These are phyloP conservation scores for Danio kyathit DNA, from an alignment of 2,797 vertebrate species.

Conservation along the genomic window DNA sequence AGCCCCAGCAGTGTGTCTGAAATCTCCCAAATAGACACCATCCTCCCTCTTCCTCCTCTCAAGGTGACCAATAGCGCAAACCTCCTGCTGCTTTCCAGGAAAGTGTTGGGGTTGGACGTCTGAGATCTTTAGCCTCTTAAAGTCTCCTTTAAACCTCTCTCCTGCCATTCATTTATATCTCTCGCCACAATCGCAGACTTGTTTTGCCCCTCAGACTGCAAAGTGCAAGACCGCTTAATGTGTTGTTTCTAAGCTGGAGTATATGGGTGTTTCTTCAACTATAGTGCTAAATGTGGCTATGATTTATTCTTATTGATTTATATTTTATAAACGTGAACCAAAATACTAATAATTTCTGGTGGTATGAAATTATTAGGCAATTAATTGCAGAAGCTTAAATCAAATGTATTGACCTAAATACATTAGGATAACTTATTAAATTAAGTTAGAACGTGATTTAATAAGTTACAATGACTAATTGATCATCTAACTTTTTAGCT, in stretches of 20 bases:
- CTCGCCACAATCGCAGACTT: background rate
- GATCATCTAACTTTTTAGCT: too few species aligned
- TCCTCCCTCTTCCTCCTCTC: constrained; percentile 14
- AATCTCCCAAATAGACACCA: constrained; percentile 14
- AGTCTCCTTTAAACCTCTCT: constrained; percentile 3
- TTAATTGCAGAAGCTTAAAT: too few species aligned
- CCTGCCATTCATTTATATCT: constrained; percentile 3
- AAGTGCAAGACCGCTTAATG: background rate
- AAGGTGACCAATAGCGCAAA: constrained; percentile 6
- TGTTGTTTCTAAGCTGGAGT: constrained; percentile 4
- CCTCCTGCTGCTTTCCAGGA: constrained; percentile 14
- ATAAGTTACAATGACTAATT: too few species aligned
- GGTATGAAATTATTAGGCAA: too few species aligned
- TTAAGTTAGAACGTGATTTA: too few species aligned
- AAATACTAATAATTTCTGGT: too few species aligned
- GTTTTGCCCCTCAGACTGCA: background rate
- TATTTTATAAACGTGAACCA: too few species aligned
- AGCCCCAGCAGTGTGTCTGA: constrained; percentile 28
- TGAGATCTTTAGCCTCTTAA: constrained; percentile 11
- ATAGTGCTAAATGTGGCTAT: background rate
- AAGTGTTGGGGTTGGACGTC: constrained; percentile 12
- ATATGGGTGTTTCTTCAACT: background rate
- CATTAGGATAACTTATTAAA: too few species aligned
- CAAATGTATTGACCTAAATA: too few species aligned
- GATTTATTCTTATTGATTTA: background rate